Base-by-base conservation (phyloP, 2,797 vertebrate species). In the Distichodus sexfasciatus region DNA sequence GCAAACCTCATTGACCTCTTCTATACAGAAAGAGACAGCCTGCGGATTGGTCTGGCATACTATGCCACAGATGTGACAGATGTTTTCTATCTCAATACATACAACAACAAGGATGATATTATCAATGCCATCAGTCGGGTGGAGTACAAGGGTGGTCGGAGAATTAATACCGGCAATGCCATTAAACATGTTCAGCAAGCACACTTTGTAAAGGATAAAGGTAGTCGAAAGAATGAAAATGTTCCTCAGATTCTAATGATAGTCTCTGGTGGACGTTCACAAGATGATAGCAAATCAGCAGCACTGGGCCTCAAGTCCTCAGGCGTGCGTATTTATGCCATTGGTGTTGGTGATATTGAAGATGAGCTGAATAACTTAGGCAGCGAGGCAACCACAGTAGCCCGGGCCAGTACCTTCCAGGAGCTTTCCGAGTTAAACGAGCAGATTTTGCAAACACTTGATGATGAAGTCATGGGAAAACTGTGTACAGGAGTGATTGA, bases 191-290 rank as follows among this genome's bases (percentile, higher is more conserved):
- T 95, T 73, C 90, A 94, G 75, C 71, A 89, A 46, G 88, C 88
- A 7, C 92, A 98, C 64, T 98, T 99, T 3, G 90, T 94, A 31
- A 94, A 92, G 1, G 85, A 87, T 6, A 95, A 84, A 0, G 97
- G 97, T 62, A 98, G 97, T 73, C 89, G 96, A 62, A 86, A 86
- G 1, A 94, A 94, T 3, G 89, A 94, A 65, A 86, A 90, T 1
- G 87, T 94, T 54, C 93, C 95, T n/a, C 97, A 98, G 86, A 93
- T 98, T 0, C 90, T 96, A 28, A 93, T 99, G 76, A 78, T 98
- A 0, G 17, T 99, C 80, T 95, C 89, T 0, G 97, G 94, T 1
- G 96, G 96, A 33, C 90, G 74, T 60, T 94, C 96, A 0, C 72
- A 54, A 0, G 94, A 97, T 21, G 95, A 98, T 0, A 90, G 91